Percentiles rank a stretch among this genome's conserved stretches.
Evolutionary conservation across 2,888 invertebrate genomes (phyloP).

Genomic region (Cryptocephalus moraei): DNA sequence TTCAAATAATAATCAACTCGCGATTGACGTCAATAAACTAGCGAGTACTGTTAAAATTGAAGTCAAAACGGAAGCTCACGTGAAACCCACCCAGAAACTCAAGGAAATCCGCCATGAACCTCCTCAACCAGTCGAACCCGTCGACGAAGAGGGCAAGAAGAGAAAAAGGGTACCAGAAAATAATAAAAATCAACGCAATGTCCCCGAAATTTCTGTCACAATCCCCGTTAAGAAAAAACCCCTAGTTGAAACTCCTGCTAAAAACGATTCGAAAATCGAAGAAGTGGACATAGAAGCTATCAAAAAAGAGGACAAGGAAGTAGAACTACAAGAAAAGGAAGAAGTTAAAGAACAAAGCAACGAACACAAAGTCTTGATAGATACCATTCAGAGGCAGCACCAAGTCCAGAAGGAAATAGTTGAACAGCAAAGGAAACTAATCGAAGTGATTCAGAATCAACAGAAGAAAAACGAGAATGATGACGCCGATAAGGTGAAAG

Average conservation of each 20-base stretch:
- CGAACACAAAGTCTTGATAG: constrained; percentile 42
- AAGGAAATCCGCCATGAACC: constrained; percentile 35
- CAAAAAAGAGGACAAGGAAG: constrained; percentile 37
- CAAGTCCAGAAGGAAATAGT: constrained; percentile 57
- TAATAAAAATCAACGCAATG: not conserved
- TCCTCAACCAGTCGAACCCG: constrained; percentile 30
- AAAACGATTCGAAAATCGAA: constrained; percentile 25
- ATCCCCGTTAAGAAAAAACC: not conserved
- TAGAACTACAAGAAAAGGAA: constrained; percentile 33
- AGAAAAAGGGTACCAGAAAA: not conserved
- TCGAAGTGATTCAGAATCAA: constrained; percentile 21
- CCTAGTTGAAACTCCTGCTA: constrained; percentile 13
- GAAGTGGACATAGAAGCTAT: constrained; percentile 40
- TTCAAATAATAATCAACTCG: not conserved
- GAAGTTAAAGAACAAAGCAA: constrained; percentile 23
- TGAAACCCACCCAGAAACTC: constrained; percentile 18
- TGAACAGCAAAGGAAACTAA: constrained; percentile 48
- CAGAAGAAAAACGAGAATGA: constrained; percentile 18
- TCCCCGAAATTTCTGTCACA: not conserved
- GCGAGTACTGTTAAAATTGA: not conserved
- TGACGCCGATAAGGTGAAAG: constrained; percentile 19
- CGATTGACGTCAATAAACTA: not conserved
- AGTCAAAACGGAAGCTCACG: constrained; percentile 3
- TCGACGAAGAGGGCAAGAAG: constrained; percentile 9
- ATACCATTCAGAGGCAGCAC: constrained; percentile 57